Evolutionary conservation across 2,888 invertebrate species (phyloP), one percentile per base, ranked within the genome.

Genomic region (Agrochola litura): DNA sequence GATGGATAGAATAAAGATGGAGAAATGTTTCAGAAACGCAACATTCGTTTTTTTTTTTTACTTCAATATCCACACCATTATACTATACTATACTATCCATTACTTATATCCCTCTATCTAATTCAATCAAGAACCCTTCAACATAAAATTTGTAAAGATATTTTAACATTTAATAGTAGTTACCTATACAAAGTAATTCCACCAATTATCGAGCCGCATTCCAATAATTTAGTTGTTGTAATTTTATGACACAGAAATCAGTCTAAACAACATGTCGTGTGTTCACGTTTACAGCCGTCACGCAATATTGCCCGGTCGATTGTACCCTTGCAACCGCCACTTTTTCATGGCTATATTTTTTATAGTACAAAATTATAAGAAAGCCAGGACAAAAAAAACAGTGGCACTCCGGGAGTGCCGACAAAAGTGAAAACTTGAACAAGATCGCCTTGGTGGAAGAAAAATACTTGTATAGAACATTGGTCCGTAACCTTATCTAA

Each of bases 221-320:
- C 76, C 65, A 60, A 80, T 85, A 82, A 86, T 87, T 73, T 71
- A 74, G 76, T 82, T 76, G 66, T 77, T 76, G 56, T 80, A 56
- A 43, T 73, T 85, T 74, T 80, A 82, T 49, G 58, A 74, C 73
- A 74, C 43, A 69, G 74, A 77, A 80, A 85, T 75, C 77, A 75
- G 70, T 63, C 74, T 76, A 73, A 81, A 83, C 81, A 75, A 79
- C 74, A 74, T 81, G 75, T 69, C 88, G 86, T 77, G 86, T 79
- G 69, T 66, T 49, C 65, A 75, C 54, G 61, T 79, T 71, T 49
- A 77, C 72, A 61, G 64, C n/a, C n/a, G 73, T 76, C 86, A 86
- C 86, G 86, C 88, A 66, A 86, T 72, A 81, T 75, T 43, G 25
- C 66, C 25, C 67, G 74, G 74, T 81, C 78, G 76, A 82, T 83